Conservation (phyloP, 2,888 invertebrate genomes). For the Allygus modestus region DNA sequence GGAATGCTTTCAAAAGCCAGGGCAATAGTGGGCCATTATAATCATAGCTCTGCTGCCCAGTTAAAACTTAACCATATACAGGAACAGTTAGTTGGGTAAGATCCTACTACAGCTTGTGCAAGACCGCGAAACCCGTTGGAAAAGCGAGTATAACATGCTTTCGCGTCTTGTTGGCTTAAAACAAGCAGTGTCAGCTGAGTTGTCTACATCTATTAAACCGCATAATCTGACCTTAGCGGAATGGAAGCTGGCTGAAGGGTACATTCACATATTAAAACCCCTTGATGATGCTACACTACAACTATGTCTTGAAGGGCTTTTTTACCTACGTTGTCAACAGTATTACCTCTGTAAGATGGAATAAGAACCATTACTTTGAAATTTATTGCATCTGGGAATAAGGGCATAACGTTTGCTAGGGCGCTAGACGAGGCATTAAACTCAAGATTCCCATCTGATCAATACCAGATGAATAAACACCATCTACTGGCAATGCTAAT, state of each 20-base stretch:
- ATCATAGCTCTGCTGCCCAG: slow-evolving; percentile 14
- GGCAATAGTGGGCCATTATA: slow-evolving; percentile 11
- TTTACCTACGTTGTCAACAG: neutral
- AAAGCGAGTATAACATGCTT: slow-evolving; percentile 24
- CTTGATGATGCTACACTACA: too few species aligned
- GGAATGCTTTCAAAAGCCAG: slow-evolving; percentile 18
- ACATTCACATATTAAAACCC: too few species aligned
- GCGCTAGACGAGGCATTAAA: neutral
- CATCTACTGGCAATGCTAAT: slow-evolving; percentile 4
- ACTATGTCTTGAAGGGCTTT: neutral
- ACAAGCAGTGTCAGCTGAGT: slow-evolving; percentile 5
- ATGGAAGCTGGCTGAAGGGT: too few species aligned
- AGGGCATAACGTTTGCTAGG: neutral
- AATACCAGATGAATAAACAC: neutral
- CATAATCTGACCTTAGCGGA: too few species aligned
- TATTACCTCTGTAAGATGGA: neutral
- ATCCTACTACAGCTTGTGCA: neutral
- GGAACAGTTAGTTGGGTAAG: slow-evolving; percentile 3
- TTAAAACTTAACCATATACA: neutral
- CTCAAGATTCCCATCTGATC: neutral
- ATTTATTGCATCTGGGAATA: neutral
- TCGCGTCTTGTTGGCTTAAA: neutral
- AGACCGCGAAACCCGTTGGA: slow-evolving; percentile 8
- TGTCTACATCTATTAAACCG: too few species aligned
- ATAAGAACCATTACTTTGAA: neutral